Evolutionary conservation across 1,140 invertebrate species (phyloP), one percentile per base, ranked within the genome.

Genomic region (Camponotus pennsylvanicus): DNA sequence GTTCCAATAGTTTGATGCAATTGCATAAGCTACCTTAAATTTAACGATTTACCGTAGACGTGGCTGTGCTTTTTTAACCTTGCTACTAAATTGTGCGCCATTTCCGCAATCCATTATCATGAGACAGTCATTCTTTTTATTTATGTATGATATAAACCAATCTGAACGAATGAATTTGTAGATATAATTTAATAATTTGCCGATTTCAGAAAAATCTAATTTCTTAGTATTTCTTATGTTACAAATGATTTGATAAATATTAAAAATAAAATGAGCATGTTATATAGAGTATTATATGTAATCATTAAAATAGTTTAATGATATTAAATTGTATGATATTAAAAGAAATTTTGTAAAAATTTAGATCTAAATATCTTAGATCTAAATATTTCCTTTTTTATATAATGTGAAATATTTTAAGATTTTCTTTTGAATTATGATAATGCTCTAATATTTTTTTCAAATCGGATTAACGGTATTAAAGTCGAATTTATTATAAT

Each of bases 41-140:
- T 76, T 86, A 86, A 86, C 71, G 49, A 18, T 59, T n/a, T 70
- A 40, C 27, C 66, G 85, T 82, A 71, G 66, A 37, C 40, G 21
- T 49, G 49, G 21, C 57, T 70, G 40, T 88, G 84, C 69, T 86
- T 88, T 64, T 85, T 86, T 78, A 87, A 88, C 61, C 76, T 80
- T 88, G 66, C 27, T 15, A 64, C 42, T 78, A 87, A 87, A 85
- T 66, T 32, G 5, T 42, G 32, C 18, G 11, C 32, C 57, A 66
- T 86, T 88, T 86, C 84, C 84, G 84, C 75, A 42, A 79, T 86
- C 86, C 75, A 79, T 88, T 88, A 75, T 86, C 75, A n/a, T 21
- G 76, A 37, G 18, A 49, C 55, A 59, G 63, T 80, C 49, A 32
- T 64, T 79, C n/a, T 32, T 76, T 79, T 86, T 69, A 69, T 86